Conservation (phyloP, 1,140 invertebrate genomes). For the Solenopsis invicta region DNA sequence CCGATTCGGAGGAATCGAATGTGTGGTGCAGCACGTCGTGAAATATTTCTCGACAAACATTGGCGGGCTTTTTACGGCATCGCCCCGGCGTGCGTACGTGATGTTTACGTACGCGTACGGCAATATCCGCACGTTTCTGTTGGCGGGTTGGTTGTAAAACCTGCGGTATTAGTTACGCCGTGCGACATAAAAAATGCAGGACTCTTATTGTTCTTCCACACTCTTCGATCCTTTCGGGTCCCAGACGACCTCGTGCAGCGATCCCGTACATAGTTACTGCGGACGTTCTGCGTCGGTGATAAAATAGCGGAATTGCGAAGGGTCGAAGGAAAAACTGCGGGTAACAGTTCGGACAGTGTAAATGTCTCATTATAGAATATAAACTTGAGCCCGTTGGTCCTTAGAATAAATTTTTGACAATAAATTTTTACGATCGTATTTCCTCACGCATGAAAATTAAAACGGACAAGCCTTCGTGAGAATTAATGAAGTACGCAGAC, state of each 20-base stretch:
- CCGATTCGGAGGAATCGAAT: conserved; percentile 7
- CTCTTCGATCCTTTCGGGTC: conserved; percentile 17
- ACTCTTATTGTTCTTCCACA: conserved; percentile 65
- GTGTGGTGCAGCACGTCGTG: conserved; percentile 8
- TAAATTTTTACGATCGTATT: conserved; percentile 23
- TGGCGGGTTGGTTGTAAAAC: conserved; percentile 64
- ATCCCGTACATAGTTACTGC: conserved; percentile 63
- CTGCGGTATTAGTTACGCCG: conserved; percentile 72
- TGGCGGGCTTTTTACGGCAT: conserved; percentile 15
- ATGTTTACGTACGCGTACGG: conserved; percentile 13
- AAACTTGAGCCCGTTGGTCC: not conserved
- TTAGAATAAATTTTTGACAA: not conserved
- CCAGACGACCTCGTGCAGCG: conserved; percentile 14
- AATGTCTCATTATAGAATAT: conserved; percentile 27
- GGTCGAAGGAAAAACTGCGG: not conserved
- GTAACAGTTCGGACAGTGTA: conserved; percentile 3
- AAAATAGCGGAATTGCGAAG: conserved; percentile 21
- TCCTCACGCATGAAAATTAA: not conserved
- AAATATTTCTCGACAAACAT: conserved; percentile 61
- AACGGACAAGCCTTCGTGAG: not conserved
- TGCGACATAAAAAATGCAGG: conserved; percentile 76
- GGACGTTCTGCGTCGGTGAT: conserved; percentile 8
- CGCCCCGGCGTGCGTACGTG: not conserved
- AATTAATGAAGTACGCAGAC: conserved; percentile 23
- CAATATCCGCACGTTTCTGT: conserved; percentile 40